Conservation (phyloP, 1,140 invertebrate genomes). For the Macrocentrus cingulum region DNA sequence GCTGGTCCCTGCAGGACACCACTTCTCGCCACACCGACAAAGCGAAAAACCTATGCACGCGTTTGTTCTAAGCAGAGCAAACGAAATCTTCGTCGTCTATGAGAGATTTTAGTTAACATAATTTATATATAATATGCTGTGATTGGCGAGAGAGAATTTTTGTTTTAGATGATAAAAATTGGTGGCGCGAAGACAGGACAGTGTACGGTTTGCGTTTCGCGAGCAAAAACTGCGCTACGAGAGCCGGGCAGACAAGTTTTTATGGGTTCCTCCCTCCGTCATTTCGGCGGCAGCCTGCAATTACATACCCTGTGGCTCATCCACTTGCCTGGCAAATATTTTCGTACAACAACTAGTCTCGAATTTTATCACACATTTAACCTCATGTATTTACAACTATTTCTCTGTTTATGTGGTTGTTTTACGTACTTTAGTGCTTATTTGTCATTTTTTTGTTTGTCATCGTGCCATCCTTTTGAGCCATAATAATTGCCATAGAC, state of each 20-base stretch:
- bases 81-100: slow-evolving; percentile 49
- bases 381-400: no score
- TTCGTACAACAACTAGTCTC: not conserved
- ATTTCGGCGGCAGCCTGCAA: slow-evolving; percentile 24
- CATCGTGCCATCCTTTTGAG: not conserved
- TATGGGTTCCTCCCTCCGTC: slow-evolving; percentile 12
- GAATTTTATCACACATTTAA: no score
- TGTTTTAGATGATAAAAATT: not conserved
- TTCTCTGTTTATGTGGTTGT: no score
- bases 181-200: not conserved
- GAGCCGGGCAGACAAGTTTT: slow-evolving; percentile 25
- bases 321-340: not conserved
- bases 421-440: no score
- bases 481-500: slow-evolving; percentile 5
- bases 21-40: slow-evolving; percentile 54
- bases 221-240: no score
- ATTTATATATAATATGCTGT: not conserved
- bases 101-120: no score
- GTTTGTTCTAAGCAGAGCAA: slow-evolving; percentile 53
- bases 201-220: no score
- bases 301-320: slow-evolving; percentile 11
- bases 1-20: slow-evolving; percentile 50
- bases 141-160: not conserved
- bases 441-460: not conserved
- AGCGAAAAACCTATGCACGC: slow-evolving; percentile 40